A percentile compares a stretch with the other conserved stretches of the same genome.
Conservation (phyloP, 1,140 invertebrate genomes). For the Drosophila ironensis region DNA sequence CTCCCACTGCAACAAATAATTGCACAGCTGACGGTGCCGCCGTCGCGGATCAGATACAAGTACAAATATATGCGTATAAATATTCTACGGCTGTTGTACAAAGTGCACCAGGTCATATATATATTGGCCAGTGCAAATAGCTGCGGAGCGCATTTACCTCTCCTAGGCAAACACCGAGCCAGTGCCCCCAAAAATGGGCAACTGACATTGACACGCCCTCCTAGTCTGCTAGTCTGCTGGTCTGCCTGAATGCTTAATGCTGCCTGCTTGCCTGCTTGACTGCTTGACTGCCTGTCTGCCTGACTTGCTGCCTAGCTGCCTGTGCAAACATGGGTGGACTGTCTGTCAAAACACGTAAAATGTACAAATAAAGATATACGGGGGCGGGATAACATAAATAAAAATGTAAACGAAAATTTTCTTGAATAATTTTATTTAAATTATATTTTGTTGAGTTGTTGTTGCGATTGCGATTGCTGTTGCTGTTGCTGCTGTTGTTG, state of each 20-base stretch:
- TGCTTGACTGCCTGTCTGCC: no score
- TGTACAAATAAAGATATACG: conserved; percentile 18
- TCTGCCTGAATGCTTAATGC: no score
- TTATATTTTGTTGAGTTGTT: conserved; percentile 75
- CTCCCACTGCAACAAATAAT: conserved; percentile 21
- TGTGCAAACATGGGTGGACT: neutral
- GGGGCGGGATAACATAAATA: neutral
- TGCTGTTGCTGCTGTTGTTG: conserved; percentile 44
- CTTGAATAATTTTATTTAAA: conserved; percentile 74
- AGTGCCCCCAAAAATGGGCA: conserved; percentile 43
- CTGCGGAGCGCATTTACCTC: conserved; percentile 58
- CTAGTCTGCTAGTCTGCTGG: conserved; percentile 20
- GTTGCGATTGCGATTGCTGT: conserved; percentile 18
- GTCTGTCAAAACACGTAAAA: conserved; percentile 5
- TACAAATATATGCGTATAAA: conserved; percentile 55
- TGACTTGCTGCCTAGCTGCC: neutral
- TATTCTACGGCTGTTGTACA: conserved; percentile 45
- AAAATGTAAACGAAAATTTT: conserved; percentile 31
- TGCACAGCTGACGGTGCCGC: conserved; percentile 64
- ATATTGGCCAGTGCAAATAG: conserved; percentile 59
- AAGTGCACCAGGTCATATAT: conserved; percentile 77
- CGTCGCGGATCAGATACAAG: conserved; percentile 40
- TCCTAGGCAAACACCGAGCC: conserved; percentile 30
- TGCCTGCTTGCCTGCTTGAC: no score
- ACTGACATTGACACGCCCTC: conserved; percentile 62